These are phyloP conservation scores for Burhinus oedicnemus DNA, from an alignment of 2,113 vertebrate genomes.

Conservation along the genomic window DNA sequence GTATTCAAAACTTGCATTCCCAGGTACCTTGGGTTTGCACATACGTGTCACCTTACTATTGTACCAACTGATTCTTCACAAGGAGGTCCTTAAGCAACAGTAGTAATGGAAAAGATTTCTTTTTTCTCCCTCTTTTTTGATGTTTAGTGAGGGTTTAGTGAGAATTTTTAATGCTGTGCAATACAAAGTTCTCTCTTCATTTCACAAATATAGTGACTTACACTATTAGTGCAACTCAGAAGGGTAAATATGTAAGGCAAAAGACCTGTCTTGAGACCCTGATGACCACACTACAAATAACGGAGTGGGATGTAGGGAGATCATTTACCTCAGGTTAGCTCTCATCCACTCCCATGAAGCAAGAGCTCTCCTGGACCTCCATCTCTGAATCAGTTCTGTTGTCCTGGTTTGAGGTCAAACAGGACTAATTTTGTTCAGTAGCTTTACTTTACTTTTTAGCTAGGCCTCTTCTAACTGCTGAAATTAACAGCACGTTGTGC, in stretches of 20 bases:
- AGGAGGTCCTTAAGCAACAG: background rate
- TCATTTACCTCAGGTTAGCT: background rate
- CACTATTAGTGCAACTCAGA: background rate
- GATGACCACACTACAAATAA: background rate
- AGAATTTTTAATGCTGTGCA: background rate
- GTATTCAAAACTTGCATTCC: background rate
- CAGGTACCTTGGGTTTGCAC: background rate
- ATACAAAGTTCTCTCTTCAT: background rate
- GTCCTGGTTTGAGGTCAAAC: too few relatives aligned
- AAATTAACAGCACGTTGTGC: too few relatives aligned
- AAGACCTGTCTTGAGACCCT: background rate
- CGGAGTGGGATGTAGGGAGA: background rate
- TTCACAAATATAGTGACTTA: background rate
- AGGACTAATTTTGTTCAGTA: too few relatives aligned
- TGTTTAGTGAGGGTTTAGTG: background rate
- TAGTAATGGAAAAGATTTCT: background rate
- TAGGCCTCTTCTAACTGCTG: too few relatives aligned
- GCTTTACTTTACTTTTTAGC: too few relatives aligned
- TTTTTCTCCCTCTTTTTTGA: background rate
- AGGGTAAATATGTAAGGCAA: background rate
- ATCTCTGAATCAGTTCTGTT: background rate
- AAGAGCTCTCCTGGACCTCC: background rate
- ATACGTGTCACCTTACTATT: fast-evolving
- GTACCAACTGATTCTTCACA: background rate
- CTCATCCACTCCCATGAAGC: background rate